These are phyloP conservation scores for Spialia ferax DNA, from an alignment of 2,888 invertebrate genomes.

Conservation along the genomic window DNA sequence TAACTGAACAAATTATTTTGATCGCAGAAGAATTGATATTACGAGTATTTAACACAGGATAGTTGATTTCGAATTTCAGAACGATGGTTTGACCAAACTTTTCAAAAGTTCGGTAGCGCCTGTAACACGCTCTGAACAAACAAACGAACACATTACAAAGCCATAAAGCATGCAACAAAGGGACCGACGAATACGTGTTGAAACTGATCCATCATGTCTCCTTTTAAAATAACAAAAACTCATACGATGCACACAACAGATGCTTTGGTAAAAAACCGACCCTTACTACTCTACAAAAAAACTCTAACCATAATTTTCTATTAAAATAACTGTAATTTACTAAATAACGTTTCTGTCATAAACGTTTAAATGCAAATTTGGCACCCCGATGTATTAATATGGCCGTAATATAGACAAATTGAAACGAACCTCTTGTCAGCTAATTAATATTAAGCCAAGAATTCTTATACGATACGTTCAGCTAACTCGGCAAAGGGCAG, in stretches of 20 bases:
- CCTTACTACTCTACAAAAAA: slow-evolving; percentile 69
- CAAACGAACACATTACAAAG: slow-evolving; percentile 85
- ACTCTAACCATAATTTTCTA: slow-evolving; percentile 73
- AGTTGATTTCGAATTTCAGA: background rate
- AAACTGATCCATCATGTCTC: slow-evolving; percentile 87
- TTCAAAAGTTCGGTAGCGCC: slow-evolving; percentile 66
- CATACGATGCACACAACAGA: slow-evolving; percentile 82
- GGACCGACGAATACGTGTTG: slow-evolving; percentile 83
- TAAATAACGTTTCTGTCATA: slow-evolving; percentile 73
- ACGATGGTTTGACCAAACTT: slow-evolving; percentile 15
- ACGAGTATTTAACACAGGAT: too few species aligned
- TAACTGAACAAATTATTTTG: background rate
- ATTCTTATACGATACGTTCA: slow-evolving; percentile 36
- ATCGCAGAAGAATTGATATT: too few species aligned
- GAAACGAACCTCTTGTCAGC: slow-evolving; percentile 57
- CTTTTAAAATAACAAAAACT: slow-evolving; percentile 85
- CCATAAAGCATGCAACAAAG: slow-evolving; percentile 84
- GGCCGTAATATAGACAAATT: slow-evolving; percentile 70
- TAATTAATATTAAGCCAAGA: slow-evolving; percentile 55
- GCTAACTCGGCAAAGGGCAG: slow-evolving; percentile 41
- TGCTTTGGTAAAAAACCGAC: slow-evolving; percentile 81
- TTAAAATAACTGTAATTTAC: slow-evolving; percentile 79
- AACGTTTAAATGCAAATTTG: slow-evolving; percentile 82
- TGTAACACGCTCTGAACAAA: slow-evolving; percentile 81
- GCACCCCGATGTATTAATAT: slow-evolving; percentile 74